Evolutionary conservation across 2,797 vertebrate species (phyloP), one percentile per base, ranked within the genome.

Genomic region (Masticophis lateralis): DNA sequence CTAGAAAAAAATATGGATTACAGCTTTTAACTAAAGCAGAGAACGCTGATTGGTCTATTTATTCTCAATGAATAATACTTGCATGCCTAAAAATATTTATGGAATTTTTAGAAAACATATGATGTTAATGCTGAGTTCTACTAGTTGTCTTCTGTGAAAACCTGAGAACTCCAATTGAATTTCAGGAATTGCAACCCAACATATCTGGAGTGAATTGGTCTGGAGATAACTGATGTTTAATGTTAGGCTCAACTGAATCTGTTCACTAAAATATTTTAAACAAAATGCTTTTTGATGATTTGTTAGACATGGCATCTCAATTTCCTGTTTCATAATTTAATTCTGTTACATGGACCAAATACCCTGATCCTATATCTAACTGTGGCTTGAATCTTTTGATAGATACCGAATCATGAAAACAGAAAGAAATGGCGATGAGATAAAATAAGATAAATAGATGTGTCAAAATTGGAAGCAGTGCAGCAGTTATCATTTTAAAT

Each of bases 291-390:
- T 96, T 95, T 94, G 97, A 95, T 96, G 94, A 92, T 69, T 97
- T 96, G 91, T 0, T 55, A 97, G 97, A 96, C 96, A 47, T 96
- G 96, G 96, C 95, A 94, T 97, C 95, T 96, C 95, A 93, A 94
- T 94, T 97, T 96, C 96, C 86, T 1, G 96, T 95, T 96, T 94
- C 89, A 12, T 88, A 95, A 95, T 94, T 69, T 94, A 60, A 18
- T 93, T 56, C 2, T 63, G 43, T 69, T 90, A 92, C 93, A 95
- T 92, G 88, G 92, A 97, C 60, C 92, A 94, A 86, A 90, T 92
- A 90, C 92, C 37, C n/a, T 51, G 20, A 86, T 92, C 60, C 93
- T 94, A 61, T 92, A 94, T 94, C 95, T 88, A 7, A 51, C 0
- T 0, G 86, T 10, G 91, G 94, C 47, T 57, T 92, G 94, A 91